Evolutionary conservation across 2,888 invertebrate genomes (phyloP), one percentile per base, ranked within the genome.

Genomic region (Stegana nigrithorax): DNA sequence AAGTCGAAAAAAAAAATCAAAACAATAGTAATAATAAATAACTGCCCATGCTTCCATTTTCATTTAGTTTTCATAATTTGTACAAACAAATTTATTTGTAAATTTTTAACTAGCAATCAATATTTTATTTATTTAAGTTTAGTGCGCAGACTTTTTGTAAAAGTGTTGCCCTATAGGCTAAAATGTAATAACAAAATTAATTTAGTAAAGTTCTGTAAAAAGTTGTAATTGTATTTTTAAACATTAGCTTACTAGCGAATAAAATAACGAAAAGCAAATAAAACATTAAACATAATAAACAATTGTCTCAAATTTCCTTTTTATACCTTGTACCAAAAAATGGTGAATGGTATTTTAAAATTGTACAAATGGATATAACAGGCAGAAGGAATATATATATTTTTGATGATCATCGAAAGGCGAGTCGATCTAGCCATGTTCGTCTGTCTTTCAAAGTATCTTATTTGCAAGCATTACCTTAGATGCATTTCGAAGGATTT

Each of bases 61-160:
- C 12, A 55, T 60, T 45, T 53, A 14, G 62, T 63, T 51, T 59
- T 47, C 56, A 61, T 57, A 44, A 12, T 66, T 32, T 29, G 42
- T 57, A 55, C 53, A 55, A 32, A n/a, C 14, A 53, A 53, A 53
- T 60, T 55, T 26, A 62, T 26, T 62, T 23, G 45, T 55, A 42
- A 55, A 51, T 57, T 50, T 63, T 63, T 44, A 64, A 21, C 17
- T 56, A 44, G n/a, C n/a, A n/a, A n/a, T n/a, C n/a, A n/a, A n/a
- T n/a, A 17, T 56, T 57, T 57, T 59, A 45, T 29, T 55, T 55
- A 55, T 55, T 55, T 64, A 64, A 45, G 61, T 26, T 55, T 59
- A 55, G 47, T 2, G 36, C 44, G 21, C 32, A 55, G 68, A 67
- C 68, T 68, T 70, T 69, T 70, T 70, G 69, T 70, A 67, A 70